These are phyloP conservation scores for Zaprionus lineosus DNA, from an alignment of 2,888 invertebrate genomes.

Conservation along the genomic window DNA sequence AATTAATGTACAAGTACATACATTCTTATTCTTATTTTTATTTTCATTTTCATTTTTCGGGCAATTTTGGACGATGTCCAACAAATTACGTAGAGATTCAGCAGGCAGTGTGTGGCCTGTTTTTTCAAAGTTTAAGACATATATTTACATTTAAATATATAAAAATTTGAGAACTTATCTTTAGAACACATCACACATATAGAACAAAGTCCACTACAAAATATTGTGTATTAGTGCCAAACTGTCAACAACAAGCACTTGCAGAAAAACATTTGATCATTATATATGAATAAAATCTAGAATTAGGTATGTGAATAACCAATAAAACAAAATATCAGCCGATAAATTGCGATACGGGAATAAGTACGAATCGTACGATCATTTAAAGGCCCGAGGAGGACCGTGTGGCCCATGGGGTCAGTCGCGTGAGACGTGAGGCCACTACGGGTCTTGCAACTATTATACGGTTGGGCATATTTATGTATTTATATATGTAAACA, in stretches of 20 bases:
- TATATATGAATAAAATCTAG: constrained; percentile 33
- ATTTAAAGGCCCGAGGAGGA: constrained; percentile 19
- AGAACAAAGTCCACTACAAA: constrained; percentile 46
- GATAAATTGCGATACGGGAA: constrained; percentile 19
- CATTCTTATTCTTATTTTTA: not conserved
- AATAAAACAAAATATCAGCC: constrained; percentile 19
- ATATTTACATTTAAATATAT: constrained; percentile 2
- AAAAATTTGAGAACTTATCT: constrained; percentile 13
- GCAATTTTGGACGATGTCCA: constrained; percentile 51
- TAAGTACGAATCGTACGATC: constrained; percentile 17
- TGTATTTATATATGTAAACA: constrained; percentile 18
- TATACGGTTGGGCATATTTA: constrained; percentile 10
- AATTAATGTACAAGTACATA: constrained; percentile 34
- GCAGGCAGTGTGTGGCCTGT: constrained; percentile 35
- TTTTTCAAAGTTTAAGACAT: constrained; percentile 9
- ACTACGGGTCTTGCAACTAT: constrained; percentile 24
- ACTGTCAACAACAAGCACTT: constrained; percentile 33
- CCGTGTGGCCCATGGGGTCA: constrained; percentile 18
- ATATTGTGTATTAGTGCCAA: constrained; percentile 13
- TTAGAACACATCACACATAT: constrained; percentile 6
- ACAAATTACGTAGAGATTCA: constrained; percentile 39
- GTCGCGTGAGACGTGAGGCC: constrained; percentile 5
- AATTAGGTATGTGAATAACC: constrained; percentile 14
- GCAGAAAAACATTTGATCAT: no score
- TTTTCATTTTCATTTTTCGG: not conserved